Conservation (phyloP, 92 coral and sea anemone genomes). For the Anthopleura xanthogrammica region DNA sequence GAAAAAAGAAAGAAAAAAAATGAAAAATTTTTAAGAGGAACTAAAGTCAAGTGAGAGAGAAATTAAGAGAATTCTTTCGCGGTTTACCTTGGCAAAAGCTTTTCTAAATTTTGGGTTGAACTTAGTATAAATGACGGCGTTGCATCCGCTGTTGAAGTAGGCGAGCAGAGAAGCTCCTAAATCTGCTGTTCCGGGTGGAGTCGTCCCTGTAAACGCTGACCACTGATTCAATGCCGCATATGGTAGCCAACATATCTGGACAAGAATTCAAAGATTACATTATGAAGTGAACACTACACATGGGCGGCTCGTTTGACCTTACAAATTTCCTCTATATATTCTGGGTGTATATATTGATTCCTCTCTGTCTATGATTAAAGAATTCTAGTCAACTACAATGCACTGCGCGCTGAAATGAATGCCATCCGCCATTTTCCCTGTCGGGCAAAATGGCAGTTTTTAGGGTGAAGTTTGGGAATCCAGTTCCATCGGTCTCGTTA, state of each 20-base stretch:
- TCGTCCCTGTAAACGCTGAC: conserved; percentile 38
- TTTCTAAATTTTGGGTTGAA: conserved; percentile 41
- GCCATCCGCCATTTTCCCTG: no score
- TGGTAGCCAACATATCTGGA: conserved; percentile 41
- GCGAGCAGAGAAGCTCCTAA: conserved; percentile 34
- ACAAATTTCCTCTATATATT: no score
- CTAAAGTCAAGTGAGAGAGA: not conserved
- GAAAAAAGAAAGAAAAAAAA: not conserved
- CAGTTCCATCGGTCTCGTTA: no score
- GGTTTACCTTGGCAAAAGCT: conserved; percentile 30
- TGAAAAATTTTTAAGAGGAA: not conserved
- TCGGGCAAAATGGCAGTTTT: no score
- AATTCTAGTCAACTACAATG: no score
- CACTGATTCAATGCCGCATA: conserved; percentile 45
- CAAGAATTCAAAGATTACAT: not conserved
- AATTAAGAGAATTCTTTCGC: no score
- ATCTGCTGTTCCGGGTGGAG: conserved; percentile 36
- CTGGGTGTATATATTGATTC: no score
- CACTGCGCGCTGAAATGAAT: no score
- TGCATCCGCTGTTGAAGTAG: conserved; percentile 48
- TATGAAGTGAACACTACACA: not conserved
- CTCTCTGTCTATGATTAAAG: no score
- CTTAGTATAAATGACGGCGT: conserved; percentile 37
- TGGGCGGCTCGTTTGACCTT: not conserved
- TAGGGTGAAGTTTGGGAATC: no score